Conservation (phyloP, 2,113 vertebrate genomes). For the Haemorhous mexicanus region DNA sequence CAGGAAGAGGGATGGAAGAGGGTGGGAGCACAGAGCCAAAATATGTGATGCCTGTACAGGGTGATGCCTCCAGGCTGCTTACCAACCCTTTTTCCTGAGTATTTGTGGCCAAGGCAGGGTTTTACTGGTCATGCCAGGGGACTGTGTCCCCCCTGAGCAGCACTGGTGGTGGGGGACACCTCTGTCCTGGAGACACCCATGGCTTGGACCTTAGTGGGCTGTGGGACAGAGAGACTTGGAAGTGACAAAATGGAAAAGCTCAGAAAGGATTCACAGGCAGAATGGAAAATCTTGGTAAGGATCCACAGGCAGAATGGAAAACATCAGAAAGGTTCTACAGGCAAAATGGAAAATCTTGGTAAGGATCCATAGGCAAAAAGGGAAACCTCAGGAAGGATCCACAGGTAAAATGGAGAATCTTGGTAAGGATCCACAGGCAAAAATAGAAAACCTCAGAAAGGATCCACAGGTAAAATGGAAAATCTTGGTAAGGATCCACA, state of each 20-base stretch:
- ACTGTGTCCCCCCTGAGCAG: neutral
- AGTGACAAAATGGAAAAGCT: neutral
- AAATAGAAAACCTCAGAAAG: neutral
- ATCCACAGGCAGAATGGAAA: neutral
- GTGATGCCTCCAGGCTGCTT: neutral
- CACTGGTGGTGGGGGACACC: neutral
- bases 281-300: neutral
- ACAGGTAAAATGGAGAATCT: neutral
- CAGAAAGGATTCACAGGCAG: neutral
- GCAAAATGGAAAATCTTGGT: neutral
- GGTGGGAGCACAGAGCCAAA: neutral
- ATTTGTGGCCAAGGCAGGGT: neutral
- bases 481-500: neutral
- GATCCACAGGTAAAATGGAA: neutral
- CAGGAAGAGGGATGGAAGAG: neutral
- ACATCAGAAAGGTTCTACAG: neutral
- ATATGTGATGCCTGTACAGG: rapidly evolving
- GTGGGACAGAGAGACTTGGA: neutral
- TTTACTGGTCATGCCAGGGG: neutral
- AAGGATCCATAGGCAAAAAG: neutral
- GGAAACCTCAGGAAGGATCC: no score
- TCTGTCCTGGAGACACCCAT: neutral
- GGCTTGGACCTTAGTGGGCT: neutral
- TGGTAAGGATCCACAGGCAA: neutral
- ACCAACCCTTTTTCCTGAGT: neutral